Evolutionary conservation across 2,113 vertebrate genomes (phyloP), one percentile per base, ranked within the genome.

Genomic region (Periophthalmodon schlosseri): DNA sequence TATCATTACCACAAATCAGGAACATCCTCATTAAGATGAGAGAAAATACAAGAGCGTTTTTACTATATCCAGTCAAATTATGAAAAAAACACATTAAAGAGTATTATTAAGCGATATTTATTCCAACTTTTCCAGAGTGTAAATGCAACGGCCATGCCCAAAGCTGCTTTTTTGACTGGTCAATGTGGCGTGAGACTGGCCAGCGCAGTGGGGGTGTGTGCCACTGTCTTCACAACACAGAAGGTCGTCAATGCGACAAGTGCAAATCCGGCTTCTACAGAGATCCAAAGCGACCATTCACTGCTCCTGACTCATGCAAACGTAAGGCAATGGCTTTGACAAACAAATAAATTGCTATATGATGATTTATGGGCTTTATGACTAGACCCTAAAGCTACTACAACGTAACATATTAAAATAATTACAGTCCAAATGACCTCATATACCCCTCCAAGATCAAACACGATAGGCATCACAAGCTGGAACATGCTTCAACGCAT

Each of bases 91-190:
- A 1, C 24, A 23, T 58, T 21, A 23, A 28, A 33, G 16, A 20
- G 7, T 10, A 15, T n/a, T 20, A 65, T 21, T 39, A n/a, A 63
- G 8, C 20, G 34, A 33, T 39, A 39, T 65, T 44, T 68, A 13
- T 28, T 68, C 12, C 21, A 68, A 16, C 65, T 28, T 75, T 34
- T 21, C 50, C 89, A 99, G 98, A 95, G 0, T 99, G 98, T 81
- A 96, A 96, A 85, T 99, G 98, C 76, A 98, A 98, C 0, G 95
- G 95, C 2, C 98, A 99, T 0, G 95, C 97, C 0, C 93, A 96
- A 52, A 91, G 94, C 77, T 99, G 98, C 86, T 95, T 87, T 50
- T 99, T 99, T 54, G 95, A 99, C 82, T 84, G 94, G 89, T 87
- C 72, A 4, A 84, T 84, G 0, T 99, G 97, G 97, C 91, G 94